Evolutionary conservation across 2,888 invertebrate species (phyloP), one percentile per base, ranked within the genome.

Genomic region (Apamea crenata): DNA sequence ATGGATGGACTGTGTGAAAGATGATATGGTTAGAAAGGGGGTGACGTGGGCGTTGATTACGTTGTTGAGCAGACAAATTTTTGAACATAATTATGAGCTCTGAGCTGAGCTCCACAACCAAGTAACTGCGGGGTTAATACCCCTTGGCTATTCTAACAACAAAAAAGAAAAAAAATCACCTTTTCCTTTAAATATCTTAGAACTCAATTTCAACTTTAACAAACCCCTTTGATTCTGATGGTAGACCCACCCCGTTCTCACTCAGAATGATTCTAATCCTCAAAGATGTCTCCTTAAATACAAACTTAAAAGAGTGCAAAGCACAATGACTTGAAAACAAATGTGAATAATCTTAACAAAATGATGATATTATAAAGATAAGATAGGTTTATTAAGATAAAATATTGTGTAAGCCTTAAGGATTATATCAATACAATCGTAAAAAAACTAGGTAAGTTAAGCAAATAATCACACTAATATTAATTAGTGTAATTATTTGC

Each of bases 191-290:
- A 47, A 44, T 70, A n/a, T 47, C 10, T 79, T 47, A n/a, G 44
- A 65, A 56, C 44, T 66, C 61, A 63, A 79, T 67, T 59, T 80
- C 21, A 59, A 59, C 80, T 80, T 50, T 16, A 29, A 29, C 80
- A 32, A n/a, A 2, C 5, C 8, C 59, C 66, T 59, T 56, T 29
- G 36, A 32, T 40, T n/a, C 1, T 65, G 56, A 32, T 40, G 44
- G 6, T 73, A 56, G 21, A 18, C 10, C 10, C 21, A 40, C 61
- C 63, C 61, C 53, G 53, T 18, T 21, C 32, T 44, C 12, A 69
- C 21, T 50, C 16, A 16, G 25, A 81, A 69, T 81, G 76, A 69
- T 36, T 56, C 3, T n/a, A 4, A 32, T 63, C 21, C 16, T 63
- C 29, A 5, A 36, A 32, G 56, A 40, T 40, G 0, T 0, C n/a